phyloP scores from a whole-genome alignment of 1,140 invertebrate genomes.

The Drosophila sproati region DNA sequence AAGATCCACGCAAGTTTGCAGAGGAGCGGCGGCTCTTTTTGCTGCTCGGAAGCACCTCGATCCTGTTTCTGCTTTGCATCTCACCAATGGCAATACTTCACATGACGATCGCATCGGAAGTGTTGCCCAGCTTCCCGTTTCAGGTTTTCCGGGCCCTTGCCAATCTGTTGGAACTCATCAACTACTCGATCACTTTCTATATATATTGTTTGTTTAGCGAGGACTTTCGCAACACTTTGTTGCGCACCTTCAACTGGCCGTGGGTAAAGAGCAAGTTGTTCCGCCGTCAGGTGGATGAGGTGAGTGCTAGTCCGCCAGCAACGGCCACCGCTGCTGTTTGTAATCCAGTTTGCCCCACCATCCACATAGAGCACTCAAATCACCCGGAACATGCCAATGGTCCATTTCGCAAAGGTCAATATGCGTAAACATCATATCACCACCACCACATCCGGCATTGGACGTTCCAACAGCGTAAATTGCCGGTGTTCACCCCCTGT shows the following conservation, averaged over 20 bases:
- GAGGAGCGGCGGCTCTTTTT: constrained; percentile 90
- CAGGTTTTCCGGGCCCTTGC: constrained; percentile 90
- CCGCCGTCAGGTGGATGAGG: constrained; percentile 75
- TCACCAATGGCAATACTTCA: constrained; percentile 91
- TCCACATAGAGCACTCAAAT: constrained; percentile 53
- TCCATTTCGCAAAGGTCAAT: constrained; percentile 70
- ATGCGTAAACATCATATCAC: constrained; percentile 74
- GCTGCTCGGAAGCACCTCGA: constrained; percentile 89
- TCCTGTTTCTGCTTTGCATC: constrained; percentile 90
- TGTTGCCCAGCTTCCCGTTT: constrained; percentile 88
- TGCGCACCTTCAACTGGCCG: constrained; percentile 88
- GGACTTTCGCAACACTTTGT: constrained; percentile 90
- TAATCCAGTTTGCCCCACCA: constrained; percentile 55
- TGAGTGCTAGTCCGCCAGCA: constrained; percentile 71
- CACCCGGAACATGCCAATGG: constrained; percentile 58
- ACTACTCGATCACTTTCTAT: constrained; percentile 92
- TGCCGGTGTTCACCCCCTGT: background rate
- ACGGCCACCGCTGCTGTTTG: constrained; percentile 61
- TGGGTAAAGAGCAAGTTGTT: constrained; percentile 79
- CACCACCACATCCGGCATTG: constrained; percentile 75
- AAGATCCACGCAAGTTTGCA: constrained; percentile 88
- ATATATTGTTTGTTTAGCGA: constrained; percentile 92
- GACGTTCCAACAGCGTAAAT: constrained; percentile 80
- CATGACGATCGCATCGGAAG: constrained; percentile 88
- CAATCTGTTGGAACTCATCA: constrained; percentile 90